These are phyloP conservation scores for Macrophya alboannulata DNA, from an alignment of 2,888 invertebrate species.

Conservation along the genomic window DNA sequence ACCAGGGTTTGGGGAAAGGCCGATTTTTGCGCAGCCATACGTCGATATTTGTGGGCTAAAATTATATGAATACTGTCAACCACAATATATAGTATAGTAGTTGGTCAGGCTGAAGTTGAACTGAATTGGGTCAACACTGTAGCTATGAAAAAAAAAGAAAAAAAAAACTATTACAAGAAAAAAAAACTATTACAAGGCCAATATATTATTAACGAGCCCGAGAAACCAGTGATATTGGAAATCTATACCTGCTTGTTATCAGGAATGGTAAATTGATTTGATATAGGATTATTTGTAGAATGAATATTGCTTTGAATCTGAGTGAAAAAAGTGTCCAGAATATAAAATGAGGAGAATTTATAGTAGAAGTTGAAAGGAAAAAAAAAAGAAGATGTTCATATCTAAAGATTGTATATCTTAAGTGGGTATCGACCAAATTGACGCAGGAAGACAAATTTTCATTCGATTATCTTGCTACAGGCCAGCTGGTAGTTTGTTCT, in stretches of 20 bases:
- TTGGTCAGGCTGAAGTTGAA: not conserved
- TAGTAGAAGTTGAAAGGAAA: not conserved
- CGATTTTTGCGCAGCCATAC: not conserved
- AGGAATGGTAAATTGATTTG: not conserved
- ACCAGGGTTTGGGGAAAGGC: not conserved
- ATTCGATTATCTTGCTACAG: constrained; percentile 37
- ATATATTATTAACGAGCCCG: not conserved
- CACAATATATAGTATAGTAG: not conserved
- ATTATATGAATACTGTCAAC: not conserved
- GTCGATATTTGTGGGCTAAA: constrained; percentile 4
- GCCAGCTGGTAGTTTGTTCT: constrained; percentile 10
- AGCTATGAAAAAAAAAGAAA: not conserved
- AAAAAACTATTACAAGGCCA: constrained; percentile 11
- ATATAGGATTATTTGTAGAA: not conserved
- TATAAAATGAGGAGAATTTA: not conserved
- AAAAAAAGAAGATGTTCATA: not conserved
- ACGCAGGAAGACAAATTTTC: constrained; percentile 11
- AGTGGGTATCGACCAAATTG: constrained; percentile 11
- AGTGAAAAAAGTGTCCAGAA: not conserved
- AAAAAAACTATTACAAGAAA: constrained; percentile 9
- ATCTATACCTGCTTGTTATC: not conserved
- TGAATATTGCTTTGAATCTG: not conserved
- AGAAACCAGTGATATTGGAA: not conserved
- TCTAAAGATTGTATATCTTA: constrained; percentile 9
- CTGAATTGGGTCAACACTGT: not conserved